A percentile compares a stretch with the other conserved stretches of the same genome.
These are phyloP conservation scores for Mastigias papua DNA, from an alignment of 30 jellyfish, hydroid and myxozoan species.

Conservation along the genomic window DNA sequence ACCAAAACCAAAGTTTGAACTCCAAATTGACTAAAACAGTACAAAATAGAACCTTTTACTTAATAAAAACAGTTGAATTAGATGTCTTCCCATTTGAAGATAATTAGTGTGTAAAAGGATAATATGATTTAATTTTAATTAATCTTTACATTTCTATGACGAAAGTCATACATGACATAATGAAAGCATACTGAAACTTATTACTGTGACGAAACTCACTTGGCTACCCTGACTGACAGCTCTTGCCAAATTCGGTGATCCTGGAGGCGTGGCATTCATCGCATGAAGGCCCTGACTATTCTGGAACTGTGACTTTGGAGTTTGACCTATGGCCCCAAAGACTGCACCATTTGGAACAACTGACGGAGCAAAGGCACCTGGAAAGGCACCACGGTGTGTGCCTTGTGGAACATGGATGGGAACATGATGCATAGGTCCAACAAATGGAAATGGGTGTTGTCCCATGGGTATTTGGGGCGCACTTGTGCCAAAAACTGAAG, in stretches of 20 bases:
- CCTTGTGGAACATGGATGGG: slow-evolving; percentile 20
- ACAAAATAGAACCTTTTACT: neutral
- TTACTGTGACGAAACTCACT: slow-evolving; percentile 4
- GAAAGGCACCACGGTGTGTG: slow-evolving; percentile 3
- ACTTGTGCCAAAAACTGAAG: slow-evolving; percentile 5
- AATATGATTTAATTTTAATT: too few relatives aligned
- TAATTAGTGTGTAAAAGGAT: too few relatives aligned
- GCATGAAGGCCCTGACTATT: slow-evolving; percentile 3
- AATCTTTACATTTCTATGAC: too few relatives aligned
- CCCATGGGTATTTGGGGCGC: slow-evolving; percentile 37
- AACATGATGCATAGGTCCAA: slow-evolving; percentile 47
- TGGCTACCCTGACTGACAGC: slow-evolving; percentile 39
- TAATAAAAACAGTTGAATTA: neutral
- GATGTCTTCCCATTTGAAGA: too few relatives aligned
- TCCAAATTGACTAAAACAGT: slow-evolving; percentile 83
- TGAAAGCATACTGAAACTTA: too few relatives aligned
- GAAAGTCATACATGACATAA: too few relatives aligned
- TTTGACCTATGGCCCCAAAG: slow-evolving; percentile 87
- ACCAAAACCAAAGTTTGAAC: slow-evolving; percentile 87
- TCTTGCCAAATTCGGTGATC: slow-evolving; percentile 55
- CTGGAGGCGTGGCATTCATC: slow-evolving; percentile 59
- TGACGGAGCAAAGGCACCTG: slow-evolving; percentile 72
- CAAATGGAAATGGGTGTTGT: slow-evolving; percentile 78
- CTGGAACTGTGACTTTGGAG: slow-evolving; percentile 68
- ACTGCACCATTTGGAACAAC: slow-evolving; percentile 68